Conservation (phyloP, 2,113 vertebrate genomes). For the Polypterus bichir region DNA sequence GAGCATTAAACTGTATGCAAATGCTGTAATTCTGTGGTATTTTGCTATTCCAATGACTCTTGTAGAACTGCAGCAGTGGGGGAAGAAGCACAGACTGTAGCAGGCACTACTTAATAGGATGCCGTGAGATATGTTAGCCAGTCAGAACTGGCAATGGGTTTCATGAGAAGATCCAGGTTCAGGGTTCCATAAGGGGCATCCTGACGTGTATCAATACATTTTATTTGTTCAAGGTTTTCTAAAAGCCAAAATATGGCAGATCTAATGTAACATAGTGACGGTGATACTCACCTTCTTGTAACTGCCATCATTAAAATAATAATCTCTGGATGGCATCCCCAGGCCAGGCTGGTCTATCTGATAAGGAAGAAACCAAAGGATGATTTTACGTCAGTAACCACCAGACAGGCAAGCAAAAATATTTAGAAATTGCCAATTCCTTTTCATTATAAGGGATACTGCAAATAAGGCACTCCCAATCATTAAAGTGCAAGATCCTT, state of each 20-base stretch:
- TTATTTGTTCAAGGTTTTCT: background rate
- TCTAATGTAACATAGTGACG: background rate
- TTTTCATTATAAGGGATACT: background rate
- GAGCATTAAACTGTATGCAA: too few relatives aligned
- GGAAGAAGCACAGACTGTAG: too few relatives aligned
- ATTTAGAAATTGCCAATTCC: background rate
- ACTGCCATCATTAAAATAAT: conserved; percentile 75
- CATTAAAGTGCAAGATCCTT: conserved; percentile 20
- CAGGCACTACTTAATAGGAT: too few relatives aligned
- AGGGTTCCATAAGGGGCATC: too few relatives aligned
- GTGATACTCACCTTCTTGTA: conserved; percentile 60
- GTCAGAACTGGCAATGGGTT: too few relatives aligned
- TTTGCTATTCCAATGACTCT: too few relatives aligned
- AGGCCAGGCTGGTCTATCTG: conserved; percentile 88
- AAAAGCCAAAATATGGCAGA: background rate
- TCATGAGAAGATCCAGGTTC: too few relatives aligned
- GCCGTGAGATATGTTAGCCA: too few relatives aligned
- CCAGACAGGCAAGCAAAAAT: background rate
- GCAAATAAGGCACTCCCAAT: background rate
- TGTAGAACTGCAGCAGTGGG: too few relatives aligned
- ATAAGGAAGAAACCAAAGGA: conserved; percentile 15
- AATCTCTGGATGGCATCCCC: conserved; percentile 89
- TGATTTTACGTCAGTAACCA: conserved; percentile 13
- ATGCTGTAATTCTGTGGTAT: too few relatives aligned
- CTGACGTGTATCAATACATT: too few relatives aligned